Base-by-base conservation (phyloP, 2,888 invertebrate species). In the Laspeyria flexula region DNA sequence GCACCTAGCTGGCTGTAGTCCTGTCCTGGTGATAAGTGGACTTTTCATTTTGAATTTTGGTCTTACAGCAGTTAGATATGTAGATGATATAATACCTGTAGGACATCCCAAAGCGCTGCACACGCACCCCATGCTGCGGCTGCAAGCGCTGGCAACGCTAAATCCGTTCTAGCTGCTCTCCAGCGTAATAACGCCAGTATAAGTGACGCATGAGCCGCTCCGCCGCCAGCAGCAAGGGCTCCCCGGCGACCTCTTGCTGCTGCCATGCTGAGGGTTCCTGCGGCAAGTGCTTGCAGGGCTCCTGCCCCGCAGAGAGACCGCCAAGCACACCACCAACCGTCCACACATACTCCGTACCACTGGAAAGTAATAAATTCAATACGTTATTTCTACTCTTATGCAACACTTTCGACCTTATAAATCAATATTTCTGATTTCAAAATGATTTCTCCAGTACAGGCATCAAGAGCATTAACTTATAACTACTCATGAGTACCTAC, bases 111-210 rank as follows among this genome's bases (percentile, higher is more conserved):
- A 63, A 97, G 95, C 13, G 96, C 96, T 46, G 96, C 96, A 83
- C 97, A 97, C 1, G 97, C 96, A 11, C 96, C 97, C 97, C 97
- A 97, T 0, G 96, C 96, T 0, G 97, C 96, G 1, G 96, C 96
- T 42, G 97, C 96, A 15, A 97, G 96, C 63, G 96, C 96, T 53
- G 97, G 96, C 43, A 97, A 90, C 0, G 96, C 97, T 11, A 96
- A 94, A 71, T 97, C 97, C 44, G 96, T 96, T 52, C 94, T 94
- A 0, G 96, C 96, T 0, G 97, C 97, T 58, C 96, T 94, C 97
- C 97, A 97, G 16, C 96, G 90, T 55, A 96, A 93, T 64, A 96
- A 85, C 0, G 96, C 96, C 72, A 97, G 91, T 60, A 97, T 86
- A 5, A 97, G 90, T 64, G 96, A 96, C 4, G 96, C 95, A 69